These are phyloP conservation scores for Drosophila elegans DNA, from an alignment of 1,140 invertebrate species.

Conservation along the genomic window DNA sequence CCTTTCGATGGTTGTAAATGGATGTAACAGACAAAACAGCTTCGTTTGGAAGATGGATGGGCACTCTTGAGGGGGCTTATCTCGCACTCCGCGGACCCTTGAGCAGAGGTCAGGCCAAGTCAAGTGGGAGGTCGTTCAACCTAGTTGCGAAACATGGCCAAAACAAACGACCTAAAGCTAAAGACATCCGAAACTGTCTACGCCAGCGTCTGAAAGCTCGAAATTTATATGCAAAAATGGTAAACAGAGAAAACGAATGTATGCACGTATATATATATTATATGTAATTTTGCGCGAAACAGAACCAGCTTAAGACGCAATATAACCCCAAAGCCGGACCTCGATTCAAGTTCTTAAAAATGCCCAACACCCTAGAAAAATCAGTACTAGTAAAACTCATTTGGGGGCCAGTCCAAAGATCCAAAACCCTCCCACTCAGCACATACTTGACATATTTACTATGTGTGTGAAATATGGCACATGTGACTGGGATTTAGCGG, in stretches of 20 bases:
- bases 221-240: slow-evolving; percentile 49
- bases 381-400: not conserved
- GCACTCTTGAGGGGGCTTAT: slow-evolving; percentile 21
- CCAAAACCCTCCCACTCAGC: slow-evolving; percentile 12
- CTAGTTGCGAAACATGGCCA: slow-evolving; percentile 42
- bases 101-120: slow-evolving; percentile 34
- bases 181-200: slow-evolving; percentile 50
- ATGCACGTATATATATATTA: slow-evolving; percentile 55
- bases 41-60: not conserved
- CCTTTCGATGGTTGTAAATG: slow-evolving; percentile 19
- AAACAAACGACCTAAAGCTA: slow-evolving; percentile 51
- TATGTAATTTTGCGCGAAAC: slow-evolving; percentile 1
- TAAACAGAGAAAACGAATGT: slow-evolving; percentile 27
- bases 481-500: slow-evolving; percentile 65
- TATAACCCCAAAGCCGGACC: slow-evolving; percentile 10
- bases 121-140: slow-evolving; percentile 68
- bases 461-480: slow-evolving; percentile 67
- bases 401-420: slow-evolving; percentile 39
- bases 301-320: slow-evolving; percentile 7
- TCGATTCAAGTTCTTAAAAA: slow-evolving; percentile 7
- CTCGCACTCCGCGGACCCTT: not conserved
- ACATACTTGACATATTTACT: slow-evolving; percentile 22
- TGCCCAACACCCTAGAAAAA: slow-evolving; percentile 6
- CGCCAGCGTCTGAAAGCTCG: slow-evolving; percentile 48
- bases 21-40: slow-evolving; percentile 11